These are phyloP conservation scores for Galerucella calmariensis DNA, from an alignment of 2,888 invertebrate species.

Conservation along the genomic window DNA sequence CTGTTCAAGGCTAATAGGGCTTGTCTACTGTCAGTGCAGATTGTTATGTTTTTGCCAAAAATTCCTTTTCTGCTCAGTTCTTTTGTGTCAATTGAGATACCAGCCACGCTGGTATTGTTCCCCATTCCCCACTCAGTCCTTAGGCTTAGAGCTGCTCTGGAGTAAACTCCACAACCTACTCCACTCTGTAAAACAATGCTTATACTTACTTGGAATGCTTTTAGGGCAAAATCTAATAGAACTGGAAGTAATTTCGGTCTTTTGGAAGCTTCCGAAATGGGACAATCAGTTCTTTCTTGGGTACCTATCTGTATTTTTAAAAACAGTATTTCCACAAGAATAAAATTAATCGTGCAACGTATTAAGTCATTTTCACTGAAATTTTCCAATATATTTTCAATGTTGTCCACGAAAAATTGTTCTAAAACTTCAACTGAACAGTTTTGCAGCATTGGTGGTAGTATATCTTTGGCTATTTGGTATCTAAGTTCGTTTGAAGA, in stretches of 20 bases:
- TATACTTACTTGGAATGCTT: constrained; percentile 56
- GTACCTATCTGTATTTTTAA: constrained; percentile 53
- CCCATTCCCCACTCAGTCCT: too few species aligned
- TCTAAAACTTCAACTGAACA: constrained; percentile 53
- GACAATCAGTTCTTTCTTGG: constrained; percentile 50
- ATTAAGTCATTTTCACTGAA: constrained; percentile 44
- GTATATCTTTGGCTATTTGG: constrained; percentile 49
- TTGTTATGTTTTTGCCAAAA: too few species aligned
- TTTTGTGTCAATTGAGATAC: too few species aligned
- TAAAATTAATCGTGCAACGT: constrained; percentile 51
- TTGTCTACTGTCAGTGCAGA: too few species aligned
- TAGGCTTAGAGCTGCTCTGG: too few species aligned
- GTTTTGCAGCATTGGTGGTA: constrained; percentile 51
- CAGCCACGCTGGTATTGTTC: too few species aligned
- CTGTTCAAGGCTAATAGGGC: too few species aligned
- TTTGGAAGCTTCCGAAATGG: constrained; percentile 56
- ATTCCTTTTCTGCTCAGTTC: too few species aligned
- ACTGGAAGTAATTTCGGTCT: constrained; percentile 57
- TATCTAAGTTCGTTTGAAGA: constrained; percentile 46
- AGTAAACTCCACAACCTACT: too few species aligned
- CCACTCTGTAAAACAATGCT: too few species aligned
- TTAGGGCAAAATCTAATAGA: constrained; percentile 55
- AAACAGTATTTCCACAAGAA: constrained; percentile 59
- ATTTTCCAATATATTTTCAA: constrained; percentile 47
- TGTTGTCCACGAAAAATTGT: constrained; percentile 54